Evolutionary conservation across 2,888 invertebrate species (phyloP).

Genomic region (Eupithecia tripunctaria): DNA sequence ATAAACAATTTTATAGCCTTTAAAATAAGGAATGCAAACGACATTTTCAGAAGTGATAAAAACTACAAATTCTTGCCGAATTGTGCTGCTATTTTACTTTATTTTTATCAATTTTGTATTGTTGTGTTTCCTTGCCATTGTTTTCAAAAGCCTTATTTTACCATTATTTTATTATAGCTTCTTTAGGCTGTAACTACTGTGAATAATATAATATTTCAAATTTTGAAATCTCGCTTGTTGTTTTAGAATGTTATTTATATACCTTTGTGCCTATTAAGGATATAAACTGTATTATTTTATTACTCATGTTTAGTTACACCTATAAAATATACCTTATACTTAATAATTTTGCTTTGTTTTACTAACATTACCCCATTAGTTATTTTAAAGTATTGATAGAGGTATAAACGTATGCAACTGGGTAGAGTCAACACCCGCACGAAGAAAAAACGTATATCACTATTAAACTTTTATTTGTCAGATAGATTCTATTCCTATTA

Average conservation of each 20-base stretch:
- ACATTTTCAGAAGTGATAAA: constrained; percentile 4
- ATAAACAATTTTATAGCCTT: constrained; percentile 2
- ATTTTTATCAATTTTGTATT: constrained; percentile 9
- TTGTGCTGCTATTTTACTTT: constrained; percentile 10
- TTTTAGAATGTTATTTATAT: constrained; percentile 40
- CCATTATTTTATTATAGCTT: constrained; percentile 52
- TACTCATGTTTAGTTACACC: constrained; percentile 38
- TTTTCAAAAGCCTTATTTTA: constrained; percentile 60
- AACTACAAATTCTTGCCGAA: constrained; percentile 13
- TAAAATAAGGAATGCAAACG: constrained; percentile 5
- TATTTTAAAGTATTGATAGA: not conserved
- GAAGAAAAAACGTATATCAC: not conserved
- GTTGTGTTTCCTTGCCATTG: constrained; percentile 38
- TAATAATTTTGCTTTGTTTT: constrained; percentile 23
- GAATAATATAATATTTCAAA: constrained; percentile 35
- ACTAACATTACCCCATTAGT: not conserved
- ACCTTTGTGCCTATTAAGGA: constrained; percentile 29
- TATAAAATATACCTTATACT: constrained; percentile 34
- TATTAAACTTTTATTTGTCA: constrained; percentile 24
- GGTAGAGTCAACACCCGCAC: not conserved
- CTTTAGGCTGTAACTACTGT: constrained; percentile 43
- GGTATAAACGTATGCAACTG: not conserved
- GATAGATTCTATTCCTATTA: constrained; percentile 10
- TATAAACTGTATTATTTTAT: constrained; percentile 36
- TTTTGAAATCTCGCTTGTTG: constrained; percentile 31